phyloP scores from a whole-genome alignment of 2,797 vertebrate genomes.

The Epinephelus coioides region DNA sequence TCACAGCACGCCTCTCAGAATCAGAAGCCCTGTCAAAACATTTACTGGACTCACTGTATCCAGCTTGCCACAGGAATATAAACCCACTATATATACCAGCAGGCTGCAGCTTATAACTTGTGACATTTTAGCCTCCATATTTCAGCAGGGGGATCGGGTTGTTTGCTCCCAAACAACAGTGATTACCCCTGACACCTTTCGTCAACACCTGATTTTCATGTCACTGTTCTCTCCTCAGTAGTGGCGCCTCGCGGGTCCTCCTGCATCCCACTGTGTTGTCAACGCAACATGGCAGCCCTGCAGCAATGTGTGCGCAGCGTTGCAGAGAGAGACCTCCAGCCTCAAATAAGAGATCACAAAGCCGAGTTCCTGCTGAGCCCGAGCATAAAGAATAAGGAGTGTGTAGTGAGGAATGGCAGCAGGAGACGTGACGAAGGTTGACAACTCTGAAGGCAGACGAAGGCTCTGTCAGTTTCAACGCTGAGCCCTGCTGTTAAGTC shows the following conservation, averaged over 20 bases:
- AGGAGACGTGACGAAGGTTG: constrained; percentile 53
- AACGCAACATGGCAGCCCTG: constrained; percentile 35
- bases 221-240: constrained; percentile 19
- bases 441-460: constrained; percentile 52
- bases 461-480: constrained; percentile 26
- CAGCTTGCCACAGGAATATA: constrained; percentile 24
- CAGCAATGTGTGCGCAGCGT: constrained; percentile 29
- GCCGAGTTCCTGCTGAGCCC: constrained; percentile 47
- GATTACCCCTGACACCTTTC: constrained; percentile 47
- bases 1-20: constrained; percentile 20
- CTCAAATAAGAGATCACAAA: constrained; percentile 56
- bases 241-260: background rate
- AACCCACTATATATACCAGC: constrained; percentile 16
- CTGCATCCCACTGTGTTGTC: constrained; percentile 23
- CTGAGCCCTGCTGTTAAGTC: constrained; percentile 35
- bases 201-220: constrained; percentile 45
- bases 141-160: constrained; percentile 8
- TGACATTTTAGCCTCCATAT: constrained; percentile 39
- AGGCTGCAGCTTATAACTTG: constrained; percentile 11
- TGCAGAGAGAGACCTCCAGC: constrained; percentile 36
- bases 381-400: constrained; percentile 26
- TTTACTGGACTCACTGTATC: constrained; percentile 13
- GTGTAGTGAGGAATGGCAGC: constrained; percentile 25
- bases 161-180: constrained; percentile 20
- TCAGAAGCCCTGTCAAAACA: constrained; percentile 37